Evolutionary conservation across 2,888 invertebrate species (phyloP), one percentile per base, ranked within the genome.

Genomic region (Stegophylla sp.): DNA sequence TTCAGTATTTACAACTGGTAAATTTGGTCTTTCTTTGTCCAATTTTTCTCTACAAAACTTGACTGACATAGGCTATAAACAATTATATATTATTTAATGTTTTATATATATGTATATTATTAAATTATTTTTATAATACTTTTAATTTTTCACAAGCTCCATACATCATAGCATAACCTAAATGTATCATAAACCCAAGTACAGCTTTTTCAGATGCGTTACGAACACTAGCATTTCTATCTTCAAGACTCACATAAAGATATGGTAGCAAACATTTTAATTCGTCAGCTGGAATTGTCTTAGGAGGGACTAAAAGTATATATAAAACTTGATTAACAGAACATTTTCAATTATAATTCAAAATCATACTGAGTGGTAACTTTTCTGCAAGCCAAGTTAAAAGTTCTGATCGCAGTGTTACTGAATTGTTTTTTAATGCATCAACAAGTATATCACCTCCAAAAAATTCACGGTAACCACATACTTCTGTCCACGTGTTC

Each of bases 371-470:
- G 83, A 89, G 89, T 0, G 94, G 93, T 84, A 97, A 87, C 85
- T 93, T 92, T 82, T 93, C 93, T 0, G 93, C 90, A 67, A 97
- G 87, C 97, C 97, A 97, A 82, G 89, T 89, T 90, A 96, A 92
- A 82, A 97, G 87, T 86, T 96, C 94, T 1, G 91, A 89, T 81
- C 95, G 89, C 0, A 96, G 88, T 61, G 91, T 90, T 0, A 97
- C 97, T 63, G 95, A 94, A 81, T 96, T 96, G 0, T 90, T 87
- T 86, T 93, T 94, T 5, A 98, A 88, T 1, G 94, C 94, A 87
- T 97, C 96, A 17, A 90, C 90, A 83, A 97, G 90, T 90, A 96
- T 94, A 88, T 97, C 97, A 2, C 92, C 92, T 81, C 97, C 97
- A 82, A 96, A 92, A 85, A 93, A 91, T 84, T 93, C 93, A 83